Percentiles rank a stretch among this genome's conserved stretches.
phyloP scores from a whole-genome alignment of 2,797 vertebrate species.

The Anguilla megastoma region DNA sequence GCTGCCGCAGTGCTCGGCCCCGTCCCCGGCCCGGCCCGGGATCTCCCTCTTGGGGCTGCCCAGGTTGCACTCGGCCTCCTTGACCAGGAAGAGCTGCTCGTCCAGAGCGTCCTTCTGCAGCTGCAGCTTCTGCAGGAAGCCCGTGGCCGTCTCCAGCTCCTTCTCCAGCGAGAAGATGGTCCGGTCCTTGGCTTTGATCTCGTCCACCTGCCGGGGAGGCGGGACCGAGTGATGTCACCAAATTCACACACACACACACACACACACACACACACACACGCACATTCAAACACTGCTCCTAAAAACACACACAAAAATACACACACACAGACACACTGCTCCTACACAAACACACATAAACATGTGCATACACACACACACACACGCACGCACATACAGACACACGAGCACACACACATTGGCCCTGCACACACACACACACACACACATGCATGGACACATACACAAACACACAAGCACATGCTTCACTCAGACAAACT shows the following conservation, averaged over 20 bases:
- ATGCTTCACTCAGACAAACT: too few species aligned
- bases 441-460: neutral
- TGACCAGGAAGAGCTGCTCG: slow-evolving; percentile 94
- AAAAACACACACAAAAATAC: too few species aligned
- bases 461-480: neutral
- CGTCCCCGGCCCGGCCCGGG: slow-evolving; percentile 90
- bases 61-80: slow-evolving; percentile 93
- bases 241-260: neutral
- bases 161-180: slow-evolving; percentile 95
- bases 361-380: neutral
- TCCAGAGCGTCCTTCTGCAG: slow-evolving; percentile 97
- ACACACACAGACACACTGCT: neutral
- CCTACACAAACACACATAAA: neutral
- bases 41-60: slow-evolving; percentile 97
- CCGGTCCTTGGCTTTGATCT: slow-evolving; percentile 96
- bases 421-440: too few species aligned
- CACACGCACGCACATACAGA: neutral
- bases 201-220: slow-evolving; percentile 84
- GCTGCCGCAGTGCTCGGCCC: slow-evolving; percentile 94
- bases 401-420: neutral
- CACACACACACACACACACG: neutral
- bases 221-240: neutral
- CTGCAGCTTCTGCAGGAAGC: slow-evolving; percentile 90
- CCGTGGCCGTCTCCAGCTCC: slow-evolving; percentile 87
- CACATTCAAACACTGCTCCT: too few species aligned